Evolutionary conservation across 2,797 vertebrate species (phyloP).

Genomic region (Argentina silus): DNA sequence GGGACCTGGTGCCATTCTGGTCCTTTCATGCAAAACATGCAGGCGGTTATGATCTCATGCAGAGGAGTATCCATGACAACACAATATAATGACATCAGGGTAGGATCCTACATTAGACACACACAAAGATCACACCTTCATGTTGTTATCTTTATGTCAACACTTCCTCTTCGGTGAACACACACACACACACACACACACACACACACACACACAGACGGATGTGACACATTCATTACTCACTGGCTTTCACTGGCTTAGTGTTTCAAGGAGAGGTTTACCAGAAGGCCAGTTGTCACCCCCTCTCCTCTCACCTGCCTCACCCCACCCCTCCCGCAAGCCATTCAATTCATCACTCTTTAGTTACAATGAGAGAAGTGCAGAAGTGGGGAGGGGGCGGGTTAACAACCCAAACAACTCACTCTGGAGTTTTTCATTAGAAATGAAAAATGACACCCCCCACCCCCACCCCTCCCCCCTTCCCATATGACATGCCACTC

Average conservation of each 20-base stretch:
- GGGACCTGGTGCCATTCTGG: background rate
- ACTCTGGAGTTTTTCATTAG: constrained; percentile 63
- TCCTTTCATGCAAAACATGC: background rate
- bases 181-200: constrained; percentile 1
- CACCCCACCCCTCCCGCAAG: background rate
- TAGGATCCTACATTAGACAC: background rate
- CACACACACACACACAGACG: background rate
- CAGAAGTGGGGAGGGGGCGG: constrained; percentile 27
- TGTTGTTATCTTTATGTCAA: background rate
- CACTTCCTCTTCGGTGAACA: background rate
- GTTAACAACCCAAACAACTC: constrained; percentile 50
- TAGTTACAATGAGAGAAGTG: constrained; percentile 6
- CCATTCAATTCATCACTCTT: constrained; percentile 34
- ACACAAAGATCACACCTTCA: background rate
- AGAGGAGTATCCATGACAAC: constrained; percentile 24
- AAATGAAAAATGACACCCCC: constrained; percentile 54
- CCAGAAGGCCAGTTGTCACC: too few relatives aligned
- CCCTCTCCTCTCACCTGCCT: too few relatives aligned
- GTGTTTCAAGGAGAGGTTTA: too few relatives aligned
- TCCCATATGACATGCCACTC: background rate
- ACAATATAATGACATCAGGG: constrained; percentile 6
- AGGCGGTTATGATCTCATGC: background rate
- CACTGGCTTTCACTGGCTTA: too few relatives aligned
- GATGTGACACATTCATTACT: constrained; percentile 18
- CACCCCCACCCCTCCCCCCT: constrained; percentile 28